Evolutionary conservation across 2,113 vertebrate genomes (phyloP).

Genomic region (Coryphaenoides rupestris): DNA sequence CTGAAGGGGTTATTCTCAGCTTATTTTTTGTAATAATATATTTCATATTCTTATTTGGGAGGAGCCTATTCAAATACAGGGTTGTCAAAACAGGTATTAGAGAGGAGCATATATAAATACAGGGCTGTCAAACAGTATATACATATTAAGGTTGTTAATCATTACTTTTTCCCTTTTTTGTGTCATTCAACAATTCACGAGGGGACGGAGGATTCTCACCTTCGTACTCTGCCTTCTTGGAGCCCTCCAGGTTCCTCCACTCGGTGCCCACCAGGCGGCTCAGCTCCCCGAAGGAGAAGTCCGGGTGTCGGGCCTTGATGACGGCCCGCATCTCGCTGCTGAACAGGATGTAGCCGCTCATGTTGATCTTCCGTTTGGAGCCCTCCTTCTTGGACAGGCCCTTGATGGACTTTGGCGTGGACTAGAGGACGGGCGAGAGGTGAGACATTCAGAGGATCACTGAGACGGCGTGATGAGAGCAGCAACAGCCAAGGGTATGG

Average conservation of each 20-base stretch:
- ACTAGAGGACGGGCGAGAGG: conserved; percentile 71
- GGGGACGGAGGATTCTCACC: conserved; percentile 68
- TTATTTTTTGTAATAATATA: too few relatives aligned
- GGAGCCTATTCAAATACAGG: neutral
- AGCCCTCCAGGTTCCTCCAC: conserved; percentile 95
- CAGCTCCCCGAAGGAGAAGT: conserved; percentile 97
- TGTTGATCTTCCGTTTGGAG: conserved; percentile 98
- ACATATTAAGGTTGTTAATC: too few relatives aligned
- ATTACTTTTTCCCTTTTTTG: too few relatives aligned
- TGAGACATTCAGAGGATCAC: neutral
- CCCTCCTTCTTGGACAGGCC: conserved; percentile 94
- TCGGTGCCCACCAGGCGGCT: conserved; percentile 97
- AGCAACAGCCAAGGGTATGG: too few relatives aligned
- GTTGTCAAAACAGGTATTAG: neutral
- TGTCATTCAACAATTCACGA: too few relatives aligned
- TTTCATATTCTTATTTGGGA: neutral
- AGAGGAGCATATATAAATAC: neutral
- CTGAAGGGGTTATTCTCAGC: too few relatives aligned
- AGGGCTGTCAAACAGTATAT: too few relatives aligned
- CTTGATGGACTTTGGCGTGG: conserved; percentile 92
- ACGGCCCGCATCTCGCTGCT: conserved; percentile 99
- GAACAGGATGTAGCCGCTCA: conserved; percentile 99
- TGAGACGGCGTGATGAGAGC: too few relatives aligned
- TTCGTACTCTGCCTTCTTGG: conserved; percentile 97
- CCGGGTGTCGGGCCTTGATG: conserved; percentile 96